Conservation (phyloP, 2,888 invertebrate species). For the Epicampocera succincta region DNA sequence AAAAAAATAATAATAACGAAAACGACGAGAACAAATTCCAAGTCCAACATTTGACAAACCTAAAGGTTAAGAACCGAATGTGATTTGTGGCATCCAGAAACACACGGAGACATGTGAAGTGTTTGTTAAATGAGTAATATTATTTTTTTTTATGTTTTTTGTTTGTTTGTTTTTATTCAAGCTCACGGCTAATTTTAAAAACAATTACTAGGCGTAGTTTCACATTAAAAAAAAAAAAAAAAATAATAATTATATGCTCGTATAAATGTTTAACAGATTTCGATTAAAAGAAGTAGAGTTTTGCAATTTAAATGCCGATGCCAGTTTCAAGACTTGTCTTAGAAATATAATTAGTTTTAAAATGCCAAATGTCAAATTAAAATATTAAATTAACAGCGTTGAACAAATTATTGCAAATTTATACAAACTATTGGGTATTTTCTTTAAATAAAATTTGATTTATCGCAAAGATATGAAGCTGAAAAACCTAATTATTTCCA, state of each 20-base stretch:
- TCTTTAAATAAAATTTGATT: not conserved
- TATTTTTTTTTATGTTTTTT: not conserved
- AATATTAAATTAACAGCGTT: not conserved
- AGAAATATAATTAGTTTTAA: conserved; percentile 2
- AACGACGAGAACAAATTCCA: conserved; percentile 33
- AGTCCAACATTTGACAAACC: conserved; percentile 39
- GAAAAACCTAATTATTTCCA: conserved; percentile 24
- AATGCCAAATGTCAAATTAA: conserved; percentile 19
- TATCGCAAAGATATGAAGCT: not conserved
- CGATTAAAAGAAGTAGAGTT: conserved; percentile 12
- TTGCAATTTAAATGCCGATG: not conserved
- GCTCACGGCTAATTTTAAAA: not conserved
- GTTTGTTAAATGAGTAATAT: not conserved
- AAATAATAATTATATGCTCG: too few relatives aligned
- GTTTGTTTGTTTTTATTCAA: not conserved
- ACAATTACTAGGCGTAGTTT: conserved; percentile 16
- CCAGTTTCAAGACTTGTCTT: conserved; percentile 15
- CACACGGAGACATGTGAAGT: conserved; percentile 5
- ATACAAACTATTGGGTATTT: not conserved
- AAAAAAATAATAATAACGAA: conserved; percentile 2
- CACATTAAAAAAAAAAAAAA: not conserved
- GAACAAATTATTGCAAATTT: conserved; percentile 1
- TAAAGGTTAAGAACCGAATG: conserved; percentile 30
- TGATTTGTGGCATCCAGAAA: conserved; percentile 4
- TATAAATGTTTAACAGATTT: conserved; percentile 2